Percentiles rank a stretch among this genome's conserved stretches.
Evolutionary conservation across 2,888 invertebrate genomes (phyloP).

Genomic region (Mylabris sibirica): DNA sequence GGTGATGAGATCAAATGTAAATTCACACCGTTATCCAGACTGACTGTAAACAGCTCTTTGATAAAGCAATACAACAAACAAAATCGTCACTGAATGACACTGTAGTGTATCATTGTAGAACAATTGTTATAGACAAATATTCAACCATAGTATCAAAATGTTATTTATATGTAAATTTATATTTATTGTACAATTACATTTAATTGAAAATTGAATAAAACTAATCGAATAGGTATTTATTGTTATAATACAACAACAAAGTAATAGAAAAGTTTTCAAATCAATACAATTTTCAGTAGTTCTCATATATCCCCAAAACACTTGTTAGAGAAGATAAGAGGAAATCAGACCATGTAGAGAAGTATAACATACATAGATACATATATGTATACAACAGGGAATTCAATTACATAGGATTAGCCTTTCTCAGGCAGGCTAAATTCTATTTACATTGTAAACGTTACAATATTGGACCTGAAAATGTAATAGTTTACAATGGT

Average conservation of each 20-base stretch:
- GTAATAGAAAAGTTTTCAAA: background rate
- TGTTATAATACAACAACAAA: no score
- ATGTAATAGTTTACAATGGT: background rate
- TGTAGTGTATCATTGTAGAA: background rate
- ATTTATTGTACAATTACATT: background rate
- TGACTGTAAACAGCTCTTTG: background rate
- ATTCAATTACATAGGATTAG: constrained; percentile 38
- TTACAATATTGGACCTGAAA: constrained; percentile 1
- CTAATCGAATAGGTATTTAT: background rate
- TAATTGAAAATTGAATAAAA: background rate
- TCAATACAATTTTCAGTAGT: background rate
- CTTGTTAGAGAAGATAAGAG: constrained; percentile 22
- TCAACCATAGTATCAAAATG: background rate
- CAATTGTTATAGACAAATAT: background rate
- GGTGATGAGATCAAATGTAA: background rate
- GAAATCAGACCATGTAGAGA: constrained; percentile 30
- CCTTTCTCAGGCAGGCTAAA: constrained; percentile 32
- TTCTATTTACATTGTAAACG: constrained; percentile 39
- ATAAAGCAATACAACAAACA: background rate
- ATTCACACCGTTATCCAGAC: background rate
- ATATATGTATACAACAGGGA: constrained; percentile 17
- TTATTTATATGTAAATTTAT: constrained; percentile 7
- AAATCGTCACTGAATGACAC: background rate
- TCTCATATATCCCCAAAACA: background rate
- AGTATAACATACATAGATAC: constrained; percentile 6